Conservation (phyloP, 2,113 vertebrate genomes). For the Chloebia gouldiae region DNA sequence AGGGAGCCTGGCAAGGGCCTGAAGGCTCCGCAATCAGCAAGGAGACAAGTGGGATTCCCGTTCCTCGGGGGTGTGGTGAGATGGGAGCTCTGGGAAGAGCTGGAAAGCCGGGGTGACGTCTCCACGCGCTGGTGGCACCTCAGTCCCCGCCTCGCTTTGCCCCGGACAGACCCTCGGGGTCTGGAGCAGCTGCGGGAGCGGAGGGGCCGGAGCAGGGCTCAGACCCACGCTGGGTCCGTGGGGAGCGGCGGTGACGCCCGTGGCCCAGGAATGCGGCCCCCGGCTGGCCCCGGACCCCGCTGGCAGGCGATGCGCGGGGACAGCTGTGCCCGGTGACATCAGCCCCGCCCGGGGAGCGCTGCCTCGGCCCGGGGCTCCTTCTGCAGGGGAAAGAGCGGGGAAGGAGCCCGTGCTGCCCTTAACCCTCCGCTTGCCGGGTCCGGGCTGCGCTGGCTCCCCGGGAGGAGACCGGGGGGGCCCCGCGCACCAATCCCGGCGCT, state of each 20-base stretch:
- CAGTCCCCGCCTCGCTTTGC: background rate
- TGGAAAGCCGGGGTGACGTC: background rate
- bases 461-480: background rate
- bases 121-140: accelerated
- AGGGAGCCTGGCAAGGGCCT: accelerated
- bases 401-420: accelerated
- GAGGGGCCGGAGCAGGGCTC: background rate
- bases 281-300: background rate
- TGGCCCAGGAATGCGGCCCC: constrained; percentile 57
- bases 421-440: background rate
- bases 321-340: constrained; percentile 68
- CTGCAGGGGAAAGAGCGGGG: background rate
- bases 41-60: accelerated
- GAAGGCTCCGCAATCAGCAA: accelerated
- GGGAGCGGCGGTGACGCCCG: constrained; percentile 28
- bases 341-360: background rate
- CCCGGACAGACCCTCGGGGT: accelerated
- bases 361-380: background rate
- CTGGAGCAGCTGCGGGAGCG: background rate
- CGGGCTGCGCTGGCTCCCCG: background rate
- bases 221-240: accelerated
- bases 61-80: background rate
- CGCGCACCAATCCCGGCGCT: accelerated
- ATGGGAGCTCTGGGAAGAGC: background rate
- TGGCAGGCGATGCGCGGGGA: constrained; percentile 50